These are phyloP conservation scores for Epinephelus fuscoguttatus DNA, from an alignment of 2,113 vertebrate species.

Conservation along the genomic window DNA sequence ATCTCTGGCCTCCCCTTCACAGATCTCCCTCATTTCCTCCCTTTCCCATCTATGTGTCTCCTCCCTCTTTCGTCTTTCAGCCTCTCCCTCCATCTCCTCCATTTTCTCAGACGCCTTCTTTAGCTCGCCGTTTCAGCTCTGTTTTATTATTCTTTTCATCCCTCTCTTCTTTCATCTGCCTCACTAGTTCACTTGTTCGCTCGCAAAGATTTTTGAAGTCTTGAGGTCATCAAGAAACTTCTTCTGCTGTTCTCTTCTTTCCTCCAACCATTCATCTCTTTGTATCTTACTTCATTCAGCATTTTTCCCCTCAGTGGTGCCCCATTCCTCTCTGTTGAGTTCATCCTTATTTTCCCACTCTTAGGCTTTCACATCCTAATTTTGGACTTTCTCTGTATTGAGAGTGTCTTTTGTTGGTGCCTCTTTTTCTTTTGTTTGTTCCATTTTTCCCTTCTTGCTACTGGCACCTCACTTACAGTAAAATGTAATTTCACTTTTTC, in stretches of 20 bases:
- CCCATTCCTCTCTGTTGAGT: slow-evolving; percentile 23
- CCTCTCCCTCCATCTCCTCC: slow-evolving; percentile 42
- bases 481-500: slow-evolving; percentile 36
- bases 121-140: slow-evolving; percentile 49
- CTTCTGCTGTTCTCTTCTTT: slow-evolving; percentile 36
- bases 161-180: slow-evolving; percentile 70
- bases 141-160: slow-evolving; percentile 75
- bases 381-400: slow-evolving; percentile 28
- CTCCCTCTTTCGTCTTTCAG: slow-evolving; percentile 28
- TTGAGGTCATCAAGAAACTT: slow-evolving; percentile 71
- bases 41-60: not conserved
- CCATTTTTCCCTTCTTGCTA: slow-evolving; percentile 11
- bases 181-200: slow-evolving; percentile 59
- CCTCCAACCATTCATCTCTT: slow-evolving; percentile 14
- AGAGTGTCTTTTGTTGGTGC: slow-evolving; percentile 20
- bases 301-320: slow-evolving; percentile 21
- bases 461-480: slow-evolving; percentile 22
- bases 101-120: slow-evolving; percentile 55
- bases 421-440: slow-evolving; percentile 18
- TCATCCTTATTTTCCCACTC: slow-evolving; percentile 31
- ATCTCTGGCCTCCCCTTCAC: slow-evolving; percentile 47
- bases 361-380: slow-evolving; percentile 29
- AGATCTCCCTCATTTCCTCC: slow-evolving; percentile 51
- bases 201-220: slow-evolving; percentile 60
- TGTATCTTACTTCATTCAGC: slow-evolving; percentile 27